Percentiles rank a stretch among this genome's conserved stretches.
Conservation (phyloP, 2,797 vertebrate genomes). For the Sebastiscus albofasciatus region DNA sequence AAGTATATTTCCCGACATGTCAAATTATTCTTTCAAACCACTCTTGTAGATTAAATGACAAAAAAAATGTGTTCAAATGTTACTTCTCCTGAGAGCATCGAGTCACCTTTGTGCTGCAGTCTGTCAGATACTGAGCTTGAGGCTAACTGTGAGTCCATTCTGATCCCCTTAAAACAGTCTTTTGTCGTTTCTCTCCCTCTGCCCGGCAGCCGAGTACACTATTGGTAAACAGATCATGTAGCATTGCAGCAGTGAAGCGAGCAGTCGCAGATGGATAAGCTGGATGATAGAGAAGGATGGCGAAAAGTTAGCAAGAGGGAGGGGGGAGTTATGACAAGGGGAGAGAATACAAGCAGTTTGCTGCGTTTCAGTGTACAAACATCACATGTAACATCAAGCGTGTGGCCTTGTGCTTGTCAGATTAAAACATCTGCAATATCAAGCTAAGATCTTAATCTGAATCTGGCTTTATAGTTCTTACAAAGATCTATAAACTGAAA, state of each 20-base stretch:
- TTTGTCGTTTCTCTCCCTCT: conserved; percentile 12
- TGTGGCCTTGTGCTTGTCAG: neutral
- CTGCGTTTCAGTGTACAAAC: neutral
- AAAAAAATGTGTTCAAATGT: conserved; percentile 2
- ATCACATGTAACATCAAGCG: neutral
- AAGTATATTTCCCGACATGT: neutral
- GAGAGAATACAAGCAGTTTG: neutral
- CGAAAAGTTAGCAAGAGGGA: neutral
- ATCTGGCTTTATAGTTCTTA: conserved; percentile 24
- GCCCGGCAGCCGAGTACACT: conserved; percentile 27
- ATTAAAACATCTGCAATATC: neutral
- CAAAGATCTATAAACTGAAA: conserved; percentile 28
- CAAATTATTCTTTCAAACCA: neutral
- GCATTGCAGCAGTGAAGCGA: conserved; percentile 59
- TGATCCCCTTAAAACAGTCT: conserved; percentile 18
- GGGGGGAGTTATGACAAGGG: neutral
- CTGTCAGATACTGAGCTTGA: neutral
- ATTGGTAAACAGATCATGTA: conserved; percentile 78
- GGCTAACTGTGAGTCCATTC: conserved; percentile 13
- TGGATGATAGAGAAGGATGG: conserved; percentile 21
- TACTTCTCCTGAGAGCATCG: neutral
- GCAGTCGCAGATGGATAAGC: conserved; percentile 32
- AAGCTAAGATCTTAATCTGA: conserved; percentile 23
- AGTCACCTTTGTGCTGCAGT: neutral
- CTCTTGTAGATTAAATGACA: neutral